phyloP scores from a whole-genome alignment of 2,888 invertebrate genomes.

The Cerastis rubricosa region DNA sequence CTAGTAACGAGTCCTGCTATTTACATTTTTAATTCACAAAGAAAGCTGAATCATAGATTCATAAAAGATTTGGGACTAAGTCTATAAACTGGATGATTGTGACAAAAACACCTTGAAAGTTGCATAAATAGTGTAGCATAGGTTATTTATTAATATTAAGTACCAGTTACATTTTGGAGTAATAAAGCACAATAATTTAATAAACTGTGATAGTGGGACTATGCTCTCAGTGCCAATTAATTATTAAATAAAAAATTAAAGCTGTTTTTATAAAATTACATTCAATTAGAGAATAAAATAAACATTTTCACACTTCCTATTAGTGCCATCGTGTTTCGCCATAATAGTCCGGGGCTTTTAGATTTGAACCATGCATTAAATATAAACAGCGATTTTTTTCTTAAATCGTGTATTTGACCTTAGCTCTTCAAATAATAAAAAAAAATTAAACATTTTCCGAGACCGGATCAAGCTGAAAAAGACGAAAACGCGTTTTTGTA shows the following conservation, averaged over 20 bases:
- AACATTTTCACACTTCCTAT: constrained; percentile 65
- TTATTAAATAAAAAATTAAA: constrained; percentile 59
- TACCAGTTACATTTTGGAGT: constrained; percentile 70
- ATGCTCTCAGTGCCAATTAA: constrained; percentile 82
- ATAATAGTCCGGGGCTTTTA: too few relatives aligned
- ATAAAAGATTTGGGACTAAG: constrained; percentile 75
- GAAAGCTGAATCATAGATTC: constrained; percentile 78
- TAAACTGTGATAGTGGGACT: constrained; percentile 84
- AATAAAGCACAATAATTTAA: constrained; percentile 83
- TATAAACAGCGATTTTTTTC: too few relatives aligned
- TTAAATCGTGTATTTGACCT: too few relatives aligned
- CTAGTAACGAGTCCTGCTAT: constrained; percentile 56
- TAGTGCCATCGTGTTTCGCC: constrained; percentile 86
- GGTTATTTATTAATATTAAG: constrained; percentile 62
- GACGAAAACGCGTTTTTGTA: too few relatives aligned
- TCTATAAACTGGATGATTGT: constrained; percentile 62
- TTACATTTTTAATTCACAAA: constrained; percentile 55
- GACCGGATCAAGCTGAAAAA: too few relatives aligned
- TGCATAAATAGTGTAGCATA: constrained; percentile 60
- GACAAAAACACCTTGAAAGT: constrained; percentile 51
- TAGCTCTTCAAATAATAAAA: too few relatives aligned
- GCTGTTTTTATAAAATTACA: constrained; percentile 66
- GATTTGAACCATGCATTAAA: too few relatives aligned
- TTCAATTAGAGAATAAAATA: constrained; percentile 58
- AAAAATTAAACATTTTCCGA: too few relatives aligned